Evolutionary conservation across 2,888 invertebrate genomes (phyloP).

Genomic region (Aethes cnicana): DNA sequence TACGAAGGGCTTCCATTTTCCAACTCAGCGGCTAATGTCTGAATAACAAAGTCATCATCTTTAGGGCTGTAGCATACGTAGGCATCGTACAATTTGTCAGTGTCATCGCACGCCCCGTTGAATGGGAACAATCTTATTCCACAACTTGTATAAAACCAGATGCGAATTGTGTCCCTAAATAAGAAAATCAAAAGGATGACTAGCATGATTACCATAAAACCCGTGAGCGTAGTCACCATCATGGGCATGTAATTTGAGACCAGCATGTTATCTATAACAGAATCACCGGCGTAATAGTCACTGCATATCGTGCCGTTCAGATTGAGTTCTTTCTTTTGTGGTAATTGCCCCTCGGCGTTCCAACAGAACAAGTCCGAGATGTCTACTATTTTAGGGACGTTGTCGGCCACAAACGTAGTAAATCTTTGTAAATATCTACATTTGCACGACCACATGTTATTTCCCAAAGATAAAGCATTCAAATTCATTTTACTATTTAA

Average conservation of each 20-base stretch:
- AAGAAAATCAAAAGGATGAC: conserved; percentile 90
- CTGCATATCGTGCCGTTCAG: conserved; percentile 93
- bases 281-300: conserved; percentile 91
- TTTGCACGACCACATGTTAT: conserved; percentile 95
- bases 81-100: conserved; percentile 95
- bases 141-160: conserved; percentile 94
- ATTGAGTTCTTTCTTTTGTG: conserved; percentile 89
- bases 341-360: conserved; percentile 85
- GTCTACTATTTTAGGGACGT: conserved; percentile 88
- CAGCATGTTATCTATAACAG: conserved; percentile 90
- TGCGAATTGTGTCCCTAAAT: conserved; percentile 91
- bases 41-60: conserved; percentile 95
- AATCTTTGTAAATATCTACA: conserved; percentile 93
- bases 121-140: conserved; percentile 91
- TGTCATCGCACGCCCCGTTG: conserved; percentile 87
- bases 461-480: conserved; percentile 88
- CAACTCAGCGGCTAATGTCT: conserved; percentile 91
- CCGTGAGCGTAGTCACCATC: conserved; percentile 89
- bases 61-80: conserved; percentile 96
- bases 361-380: conserved; percentile 90
- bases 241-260: conserved; percentile 92
- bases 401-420: conserved; percentile 90
- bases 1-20: conserved; percentile 91
- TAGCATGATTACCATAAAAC: conserved; percentile 89
- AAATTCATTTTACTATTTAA: conserved; percentile 85